phyloP scores from a whole-genome alignment of 2,113 vertebrate genomes.

The Perca fluviatilis region DNA sequence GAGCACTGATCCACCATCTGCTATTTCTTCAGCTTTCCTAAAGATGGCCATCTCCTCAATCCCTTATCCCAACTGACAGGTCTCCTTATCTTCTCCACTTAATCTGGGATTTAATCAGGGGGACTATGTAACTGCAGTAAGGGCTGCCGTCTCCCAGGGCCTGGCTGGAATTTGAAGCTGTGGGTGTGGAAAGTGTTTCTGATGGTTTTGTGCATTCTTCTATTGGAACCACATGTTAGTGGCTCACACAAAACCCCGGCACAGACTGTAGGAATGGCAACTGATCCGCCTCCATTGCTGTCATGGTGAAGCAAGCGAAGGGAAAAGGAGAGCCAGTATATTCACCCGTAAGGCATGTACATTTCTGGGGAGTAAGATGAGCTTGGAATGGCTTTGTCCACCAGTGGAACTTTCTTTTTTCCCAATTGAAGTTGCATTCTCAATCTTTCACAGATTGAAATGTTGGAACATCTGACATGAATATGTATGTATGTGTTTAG shows the following conservation, averaged over 20 bases:
- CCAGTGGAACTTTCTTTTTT: conserved; percentile 40
- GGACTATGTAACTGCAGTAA: conserved; percentile 73
- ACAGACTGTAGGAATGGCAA: conserved; percentile 73
- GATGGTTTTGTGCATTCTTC: conserved; percentile 79
- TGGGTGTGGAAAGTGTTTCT: conserved; percentile 85
- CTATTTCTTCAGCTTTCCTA: conserved; percentile 63
- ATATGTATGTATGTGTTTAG: conserved; percentile 52
- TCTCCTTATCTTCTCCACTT: conserved; percentile 81
- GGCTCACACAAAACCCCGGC: conserved; percentile 71
- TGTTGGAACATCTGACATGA: conserved; percentile 70
- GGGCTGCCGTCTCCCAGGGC: conserved; percentile 77
- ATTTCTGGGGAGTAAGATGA: conserved; percentile 57
- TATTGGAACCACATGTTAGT: conserved; percentile 86
- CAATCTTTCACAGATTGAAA: conserved; percentile 61
- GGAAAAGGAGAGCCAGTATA: conserved; percentile 60
- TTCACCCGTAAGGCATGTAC: conserved; percentile 60
- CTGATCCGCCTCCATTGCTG: conserved; percentile 68
- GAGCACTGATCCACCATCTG: conserved; percentile 50
- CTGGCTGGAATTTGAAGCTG: conserved; percentile 84
- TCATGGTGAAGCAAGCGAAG: conserved; percentile 58
- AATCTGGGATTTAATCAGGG: conserved; percentile 83
- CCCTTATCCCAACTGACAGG: conserved; percentile 71
- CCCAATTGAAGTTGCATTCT: conserved; percentile 54
- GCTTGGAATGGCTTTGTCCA: conserved; percentile 58
- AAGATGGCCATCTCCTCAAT: conserved; percentile 67